phyloP scores from a whole-genome alignment of 1,140 invertebrate genomes.

The Dolichoris vasculosae region DNA sequence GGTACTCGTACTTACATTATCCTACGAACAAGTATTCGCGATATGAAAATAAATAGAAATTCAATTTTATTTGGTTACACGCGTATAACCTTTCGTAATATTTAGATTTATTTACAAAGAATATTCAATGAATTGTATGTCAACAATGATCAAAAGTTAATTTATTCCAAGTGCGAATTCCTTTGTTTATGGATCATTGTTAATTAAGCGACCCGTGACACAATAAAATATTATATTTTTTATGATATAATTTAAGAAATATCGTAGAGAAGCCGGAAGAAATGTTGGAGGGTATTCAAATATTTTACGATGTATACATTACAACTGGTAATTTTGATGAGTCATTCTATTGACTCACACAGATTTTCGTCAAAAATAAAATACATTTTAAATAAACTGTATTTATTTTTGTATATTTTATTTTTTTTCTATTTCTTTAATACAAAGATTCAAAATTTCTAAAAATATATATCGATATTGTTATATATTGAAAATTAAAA shows the following conservation, averaged over 20 bases:
- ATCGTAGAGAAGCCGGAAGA: not conserved
- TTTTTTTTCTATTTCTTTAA: not conserved
- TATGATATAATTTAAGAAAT: not conserved
- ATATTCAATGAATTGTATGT: not conserved
- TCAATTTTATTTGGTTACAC: not conserved
- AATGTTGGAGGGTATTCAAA: not conserved
- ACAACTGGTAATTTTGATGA: constrained; percentile 7
- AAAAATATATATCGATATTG: not conserved
- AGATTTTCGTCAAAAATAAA: not conserved
- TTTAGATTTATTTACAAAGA: not conserved
- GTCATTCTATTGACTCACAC: not conserved
- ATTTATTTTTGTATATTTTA: not conserved
- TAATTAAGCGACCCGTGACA: not conserved
- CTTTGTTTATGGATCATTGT: not conserved
- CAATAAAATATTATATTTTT: constrained; percentile 10
- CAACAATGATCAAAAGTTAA: not conserved
- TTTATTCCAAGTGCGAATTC: not conserved
- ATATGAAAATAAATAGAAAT: not conserved
- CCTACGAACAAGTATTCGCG: not conserved
- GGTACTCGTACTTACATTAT: not conserved
- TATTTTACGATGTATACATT: constrained; percentile 11
- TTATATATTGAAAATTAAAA: not conserved
- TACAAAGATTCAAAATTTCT: not conserved
- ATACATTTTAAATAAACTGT: no score
- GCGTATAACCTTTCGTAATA: not conserved